Percentiles rank a stretch among this genome's conserved stretches.
Conservation (phyloP, 2,797 vertebrate genomes). For the Sebastolobus alascanus region DNA sequence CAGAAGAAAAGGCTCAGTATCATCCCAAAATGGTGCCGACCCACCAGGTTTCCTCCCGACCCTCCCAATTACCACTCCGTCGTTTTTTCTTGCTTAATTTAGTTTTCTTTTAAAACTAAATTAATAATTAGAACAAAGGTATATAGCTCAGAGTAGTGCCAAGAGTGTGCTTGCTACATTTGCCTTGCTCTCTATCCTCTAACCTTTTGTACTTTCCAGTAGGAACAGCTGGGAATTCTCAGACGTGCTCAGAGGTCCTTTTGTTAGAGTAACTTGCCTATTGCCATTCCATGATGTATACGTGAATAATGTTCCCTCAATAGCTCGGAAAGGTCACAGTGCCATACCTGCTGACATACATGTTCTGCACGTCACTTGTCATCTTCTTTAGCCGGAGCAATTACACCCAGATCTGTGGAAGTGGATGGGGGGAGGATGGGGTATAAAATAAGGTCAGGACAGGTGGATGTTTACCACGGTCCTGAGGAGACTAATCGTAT, state of each 20-base stretch:
- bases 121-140: not conserved
- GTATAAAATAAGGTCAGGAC: no score
- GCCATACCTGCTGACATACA: conserved; percentile 52
- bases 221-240: conserved; percentile 3
- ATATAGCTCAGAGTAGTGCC: not conserved
- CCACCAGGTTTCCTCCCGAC: not conserved
- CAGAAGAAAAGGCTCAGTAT: not conserved
- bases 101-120: not conserved
- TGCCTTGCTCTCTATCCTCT: not conserved
- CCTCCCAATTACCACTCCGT: not conserved
- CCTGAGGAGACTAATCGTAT: not conserved
- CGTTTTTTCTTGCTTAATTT: not conserved
- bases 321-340: conserved; percentile 66
- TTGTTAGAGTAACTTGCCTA: not conserved
- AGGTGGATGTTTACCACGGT: not conserved
- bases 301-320: conserved; percentile 41
- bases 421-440: not conserved
- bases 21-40: not conserved
- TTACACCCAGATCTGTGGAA: conserved; percentile 33
- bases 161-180: not conserved
- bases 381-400: conserved; percentile 45
- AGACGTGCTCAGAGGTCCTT: not conserved
- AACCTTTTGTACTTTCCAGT: conserved; percentile 7
- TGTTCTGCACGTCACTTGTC: conserved; percentile 52
- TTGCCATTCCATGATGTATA: not conserved